Evolutionary conservation across 1,140 invertebrate species (phyloP), one percentile per base, ranked within the genome.

Genomic region (Tyrophagus putrescentiae): DNA sequence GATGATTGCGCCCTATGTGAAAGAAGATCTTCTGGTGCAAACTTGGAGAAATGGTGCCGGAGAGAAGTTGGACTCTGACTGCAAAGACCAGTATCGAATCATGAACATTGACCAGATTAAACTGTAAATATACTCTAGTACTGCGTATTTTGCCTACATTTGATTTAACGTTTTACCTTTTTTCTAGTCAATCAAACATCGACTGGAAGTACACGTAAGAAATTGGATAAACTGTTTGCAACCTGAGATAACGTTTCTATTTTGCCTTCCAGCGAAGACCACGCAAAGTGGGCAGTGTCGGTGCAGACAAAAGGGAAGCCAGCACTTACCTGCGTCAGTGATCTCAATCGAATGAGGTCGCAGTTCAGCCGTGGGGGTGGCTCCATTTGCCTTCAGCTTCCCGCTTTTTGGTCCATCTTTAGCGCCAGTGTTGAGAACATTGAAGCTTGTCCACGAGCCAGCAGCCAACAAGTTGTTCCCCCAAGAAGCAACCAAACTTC

Each of bases 251-350:
- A n/a, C n/a, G n/a, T n/a, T 76, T 80, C 63, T 91, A 84, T 69
- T 64, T n/a, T n/a, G n/a, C n/a, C n/a, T n/a, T 82, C 80, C 1
- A 78, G 80, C 25, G 76, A 78, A 42, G 90, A 95, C 72, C 92
- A 95, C 72, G 87, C 88, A 0, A 96, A 96, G 72, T 94, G 89
- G 89, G 84, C 85, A 0, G 79, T 92, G 3, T 77, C 83, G 0
- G 73, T 73, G 1, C n/a, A 59, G 23, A 7, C 1, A 3, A 72
- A 75, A 62, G 72, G 69, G 70, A 68, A 70, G 72, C 65, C 57
- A 48, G 71, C 76, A 44, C 91, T 85, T 84, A 78, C 83, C 60
- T 96, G 92, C 70, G 80, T 95, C 16, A 88, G 87, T 13, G 91
- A 94, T 70, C 90, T 95, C 23, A 96, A 96, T 70, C 78, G 91